Evolutionary conservation across 2,797 vertebrate species (phyloP), one percentile per base, ranked within the genome.

Genomic region (Hemitrygon akajei): DNA sequence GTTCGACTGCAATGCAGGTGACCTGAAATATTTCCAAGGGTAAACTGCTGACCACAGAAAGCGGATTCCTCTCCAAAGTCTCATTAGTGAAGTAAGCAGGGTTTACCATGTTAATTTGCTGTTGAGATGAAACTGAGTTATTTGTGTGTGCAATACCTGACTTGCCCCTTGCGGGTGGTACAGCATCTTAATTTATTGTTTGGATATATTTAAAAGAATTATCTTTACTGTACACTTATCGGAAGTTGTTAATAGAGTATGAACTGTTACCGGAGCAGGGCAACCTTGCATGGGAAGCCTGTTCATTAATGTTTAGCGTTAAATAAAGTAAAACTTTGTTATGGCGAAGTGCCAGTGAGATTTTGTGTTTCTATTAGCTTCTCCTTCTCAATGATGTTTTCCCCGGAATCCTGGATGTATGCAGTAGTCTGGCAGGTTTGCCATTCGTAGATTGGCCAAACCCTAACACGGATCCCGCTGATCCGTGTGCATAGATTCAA

Each of bases 261-360:
- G n/a, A 37, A 66, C 63, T 16, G 16, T 34, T 66, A 9, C 18
- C 60, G 58, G 60, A 69, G 18, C 86, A 66, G 86, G 47, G 63
- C 58, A 60, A 89, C 34, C 66, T 89, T 34, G 60, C 86, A 34
- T 89, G 86, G 63, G 2, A n/a, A 9, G 27, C 30, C 14, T 66
- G n/a, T 86, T 47, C 20, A n/a, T 69, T 66, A 9, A 20, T 89
- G 7, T 89, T 89, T 89, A 89, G 60, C 60, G 25, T 89, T 69
- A 89, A 89, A 89, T 89, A 25, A 69, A 89, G n/a, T 69, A 89
- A 89, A 89, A n/a, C 14, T 66, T 89, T 66, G n/a, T 89, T 69
- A 66, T 1, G 37, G 69, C 60, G 3, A 60, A 22, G 3, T 66
- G 7, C 63, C 60, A 69, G 86, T 63, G 18, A 34, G 69, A 89